Evolutionary conservation across 2,113 vertebrate species (phyloP).

Genomic region (Okapia johnstoni): DNA sequence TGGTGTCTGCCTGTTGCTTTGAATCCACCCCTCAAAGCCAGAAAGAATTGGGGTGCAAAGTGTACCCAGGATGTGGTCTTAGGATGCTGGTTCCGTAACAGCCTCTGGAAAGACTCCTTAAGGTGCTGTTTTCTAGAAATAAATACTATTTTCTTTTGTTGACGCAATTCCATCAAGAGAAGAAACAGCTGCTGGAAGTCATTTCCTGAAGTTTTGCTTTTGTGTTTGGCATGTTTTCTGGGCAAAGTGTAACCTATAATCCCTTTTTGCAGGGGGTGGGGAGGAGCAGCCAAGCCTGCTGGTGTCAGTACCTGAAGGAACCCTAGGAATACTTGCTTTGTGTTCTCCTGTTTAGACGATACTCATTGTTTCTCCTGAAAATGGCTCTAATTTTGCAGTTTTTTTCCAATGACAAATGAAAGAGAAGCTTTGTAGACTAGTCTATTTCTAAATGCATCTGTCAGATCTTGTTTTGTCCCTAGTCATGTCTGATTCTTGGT

Average conservation of each 20-base stretch:
- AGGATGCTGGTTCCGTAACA: not conserved
- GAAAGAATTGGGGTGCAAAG: not conserved
- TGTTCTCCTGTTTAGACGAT: not conserved
- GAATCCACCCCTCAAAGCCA: not conserved
- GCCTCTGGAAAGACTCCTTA: not conserved
- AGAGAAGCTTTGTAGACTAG: not conserved
- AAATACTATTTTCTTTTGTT: not conserved
- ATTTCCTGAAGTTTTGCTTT: not conserved
- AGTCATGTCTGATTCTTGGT: not conserved
- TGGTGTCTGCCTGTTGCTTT: not conserved
- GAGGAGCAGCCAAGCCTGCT: not conserved
- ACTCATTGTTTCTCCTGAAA: not conserved
- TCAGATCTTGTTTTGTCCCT: not conserved
- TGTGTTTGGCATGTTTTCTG: not conserved
- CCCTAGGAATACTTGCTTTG: not conserved
- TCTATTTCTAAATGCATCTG: not conserved
- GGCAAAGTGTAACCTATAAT: not conserved
- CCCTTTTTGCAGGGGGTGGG: not conserved
- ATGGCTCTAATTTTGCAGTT: not conserved
- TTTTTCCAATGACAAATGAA: not conserved
- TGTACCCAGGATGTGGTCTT: not conserved
- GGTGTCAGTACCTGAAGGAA: not conserved
- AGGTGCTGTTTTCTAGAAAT: not conserved
- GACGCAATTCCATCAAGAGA: not conserved
- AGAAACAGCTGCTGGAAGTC: not conserved